A percentile compares a stretch with the other conserved stretches of the same genome.
Evolutionary conservation across 2,113 vertebrate genomes (phyloP).

Genomic region (Saiga tatarica): DNA sequence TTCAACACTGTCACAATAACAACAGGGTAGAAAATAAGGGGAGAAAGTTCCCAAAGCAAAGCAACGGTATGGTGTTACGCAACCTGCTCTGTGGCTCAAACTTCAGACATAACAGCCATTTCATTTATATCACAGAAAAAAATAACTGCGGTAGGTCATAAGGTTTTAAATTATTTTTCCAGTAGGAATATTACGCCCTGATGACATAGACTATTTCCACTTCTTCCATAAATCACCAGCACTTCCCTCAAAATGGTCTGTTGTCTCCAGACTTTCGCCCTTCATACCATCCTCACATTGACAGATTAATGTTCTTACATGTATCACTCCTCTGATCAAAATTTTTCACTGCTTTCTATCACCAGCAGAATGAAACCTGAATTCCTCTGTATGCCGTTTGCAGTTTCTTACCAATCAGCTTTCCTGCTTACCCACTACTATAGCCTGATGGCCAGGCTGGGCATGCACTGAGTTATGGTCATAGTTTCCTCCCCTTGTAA

Average conservation of each 20-base stretch:
- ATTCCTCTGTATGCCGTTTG: not conserved
- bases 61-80: not conserved
- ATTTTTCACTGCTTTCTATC: not conserved
- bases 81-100: not conserved
- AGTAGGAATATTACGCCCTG: not conserved
- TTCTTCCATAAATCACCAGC: constrained; percentile 12
- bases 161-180: constrained; percentile 38
- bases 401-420: not conserved
- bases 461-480: not conserved
- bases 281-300: not conserved
- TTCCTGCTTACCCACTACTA: not conserved
- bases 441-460: not conserved
- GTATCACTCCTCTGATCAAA: not conserved
- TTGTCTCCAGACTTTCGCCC: not conserved
- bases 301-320: not conserved
- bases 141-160: not conserved
- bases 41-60: constrained; percentile 23
- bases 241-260: not conserved
- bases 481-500: not conserved
- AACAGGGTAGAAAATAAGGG: not conserved
- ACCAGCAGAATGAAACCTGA: not conserved
- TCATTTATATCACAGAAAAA: constrained; percentile 12
- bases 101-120: not conserved
- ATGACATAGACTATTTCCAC: not conserved
- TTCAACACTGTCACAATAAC: not conserved